Evolutionary conservation across 2,888 invertebrate species (phyloP).

Genomic region (Sarcophaga caerulescens): DNA sequence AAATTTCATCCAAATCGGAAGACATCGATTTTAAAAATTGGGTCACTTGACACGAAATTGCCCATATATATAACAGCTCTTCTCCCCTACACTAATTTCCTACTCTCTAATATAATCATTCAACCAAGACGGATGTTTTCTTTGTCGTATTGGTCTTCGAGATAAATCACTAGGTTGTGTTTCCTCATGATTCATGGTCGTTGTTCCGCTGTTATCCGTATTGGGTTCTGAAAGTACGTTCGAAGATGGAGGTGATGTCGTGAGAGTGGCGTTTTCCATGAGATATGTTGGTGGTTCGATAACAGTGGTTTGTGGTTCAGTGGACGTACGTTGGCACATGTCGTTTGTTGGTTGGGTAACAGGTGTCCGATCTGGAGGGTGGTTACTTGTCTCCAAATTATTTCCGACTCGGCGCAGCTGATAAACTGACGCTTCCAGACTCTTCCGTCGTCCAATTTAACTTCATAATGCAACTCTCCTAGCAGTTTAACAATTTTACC

Average conservation of each 20-base stretch:
- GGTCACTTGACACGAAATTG: too few relatives aligned
- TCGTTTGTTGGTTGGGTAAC: slow-evolving; percentile 17
- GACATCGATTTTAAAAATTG: too few relatives aligned
- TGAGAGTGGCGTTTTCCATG: neutral
- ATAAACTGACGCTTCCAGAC: slow-evolving; percentile 52
- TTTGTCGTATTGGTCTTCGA: too few relatives aligned
- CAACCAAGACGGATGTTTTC: too few relatives aligned
- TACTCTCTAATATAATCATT: too few relatives aligned
- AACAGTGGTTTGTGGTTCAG: neutral
- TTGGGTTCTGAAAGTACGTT: slow-evolving; percentile 7
- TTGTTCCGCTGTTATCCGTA: too few relatives aligned
- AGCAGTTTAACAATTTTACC: slow-evolving; percentile 26
- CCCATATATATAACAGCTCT: too few relatives aligned
- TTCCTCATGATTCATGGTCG: too few relatives aligned
- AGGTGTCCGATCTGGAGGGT: slow-evolving; percentile 11
- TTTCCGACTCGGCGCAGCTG: slow-evolving; percentile 42
- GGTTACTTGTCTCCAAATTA: neutral
- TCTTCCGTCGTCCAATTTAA: slow-evolving; percentile 47
- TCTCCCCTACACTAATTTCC: too few relatives aligned
- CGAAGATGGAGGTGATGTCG: neutral
- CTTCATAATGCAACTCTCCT: slow-evolving; percentile 49
- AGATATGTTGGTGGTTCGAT: too few relatives aligned
- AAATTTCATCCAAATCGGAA: too few relatives aligned
- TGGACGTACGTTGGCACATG: neutral
- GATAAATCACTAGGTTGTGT: too few relatives aligned